phyloP scores from a whole-genome alignment of 2,888 invertebrate species.

The Phaedon cochleariae region DNA sequence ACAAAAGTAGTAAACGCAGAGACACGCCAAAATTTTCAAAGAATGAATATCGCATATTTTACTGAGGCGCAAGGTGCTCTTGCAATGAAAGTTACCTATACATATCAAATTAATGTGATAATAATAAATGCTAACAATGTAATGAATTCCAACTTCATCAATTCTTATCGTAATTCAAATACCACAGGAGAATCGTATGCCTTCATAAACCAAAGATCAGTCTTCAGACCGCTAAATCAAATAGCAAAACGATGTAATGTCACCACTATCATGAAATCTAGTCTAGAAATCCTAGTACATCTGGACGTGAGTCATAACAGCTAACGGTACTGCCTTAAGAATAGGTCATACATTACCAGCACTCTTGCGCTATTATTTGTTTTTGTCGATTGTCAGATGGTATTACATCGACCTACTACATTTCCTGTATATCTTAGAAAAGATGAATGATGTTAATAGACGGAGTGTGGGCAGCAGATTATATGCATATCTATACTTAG shows the following conservation, averaged over 20 bases:
- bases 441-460: slow-evolving; percentile 23
- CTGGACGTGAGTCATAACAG: slow-evolving; percentile 10
- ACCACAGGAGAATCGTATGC: too few relatives aligned
- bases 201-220: not conserved
- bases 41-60: too few relatives aligned
- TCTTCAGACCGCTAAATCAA: not conserved
- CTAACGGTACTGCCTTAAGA: slow-evolving; percentile 30
- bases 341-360: slow-evolving; percentile 31
- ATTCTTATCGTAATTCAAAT: too few relatives aligned
- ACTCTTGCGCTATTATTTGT: slow-evolving; percentile 36
- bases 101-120: too few relatives aligned
- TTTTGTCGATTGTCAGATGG: slow-evolving; percentile 40
- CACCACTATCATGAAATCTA: not conserved
- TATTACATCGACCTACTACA: slow-evolving; percentile 31
- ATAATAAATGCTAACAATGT: too few relatives aligned
- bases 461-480: slow-evolving; percentile 19
- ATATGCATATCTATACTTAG: not conserved
- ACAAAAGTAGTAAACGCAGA: too few relatives aligned
- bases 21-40: too few relatives aligned
- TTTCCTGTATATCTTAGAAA: slow-evolving; percentile 18
- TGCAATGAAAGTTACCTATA: too few relatives aligned
- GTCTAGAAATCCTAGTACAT: not conserved
- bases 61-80: too few relatives aligned
- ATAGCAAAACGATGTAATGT: not conserved
- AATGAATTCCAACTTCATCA: too few relatives aligned